Conservation (phyloP, 2,113 vertebrate genomes). For the Cinclus mexicanus region DNA sequence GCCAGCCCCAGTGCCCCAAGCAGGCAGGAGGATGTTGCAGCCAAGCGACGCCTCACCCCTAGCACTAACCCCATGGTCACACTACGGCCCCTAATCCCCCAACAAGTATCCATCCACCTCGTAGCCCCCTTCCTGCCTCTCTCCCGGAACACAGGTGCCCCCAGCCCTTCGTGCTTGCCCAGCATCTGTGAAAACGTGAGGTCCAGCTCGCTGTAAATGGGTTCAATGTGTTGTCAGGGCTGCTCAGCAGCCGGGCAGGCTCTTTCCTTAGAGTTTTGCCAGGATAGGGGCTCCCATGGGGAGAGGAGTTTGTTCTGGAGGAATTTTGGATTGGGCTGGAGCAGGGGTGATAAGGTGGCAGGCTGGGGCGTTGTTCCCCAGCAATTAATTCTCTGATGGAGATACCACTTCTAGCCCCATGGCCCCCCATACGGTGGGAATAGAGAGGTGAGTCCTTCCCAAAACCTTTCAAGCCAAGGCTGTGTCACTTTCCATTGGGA, state of each 20-base stretch:
- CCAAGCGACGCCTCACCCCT: too few species aligned
- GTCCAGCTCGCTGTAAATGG: accelerated
- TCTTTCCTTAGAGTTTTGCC: not conserved
- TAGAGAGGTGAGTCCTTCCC: not conserved
- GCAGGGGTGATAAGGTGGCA: accelerated
- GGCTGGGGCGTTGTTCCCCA: accelerated
- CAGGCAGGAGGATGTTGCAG: not conserved
- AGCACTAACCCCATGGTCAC: accelerated
- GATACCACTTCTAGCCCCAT: accelerated
- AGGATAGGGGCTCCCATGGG: accelerated
- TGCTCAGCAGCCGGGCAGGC: accelerated
- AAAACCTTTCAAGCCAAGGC: not conserved
- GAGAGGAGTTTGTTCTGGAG: not conserved
- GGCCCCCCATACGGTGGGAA: accelerated
- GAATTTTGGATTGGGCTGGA: not conserved
- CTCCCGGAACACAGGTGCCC: too few species aligned
- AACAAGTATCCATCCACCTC: accelerated
- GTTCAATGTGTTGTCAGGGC: accelerated
- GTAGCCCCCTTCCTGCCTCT: not conserved
- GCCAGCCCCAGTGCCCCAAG: too few species aligned
- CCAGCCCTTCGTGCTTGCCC: not conserved
- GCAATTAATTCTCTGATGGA: not conserved
- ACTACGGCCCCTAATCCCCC: accelerated
- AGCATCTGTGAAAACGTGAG: accelerated
- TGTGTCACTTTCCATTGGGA: not conserved